Base-by-base conservation (phyloP, 2,888 invertebrate genomes). In the Halocaridina rubra region DNA sequence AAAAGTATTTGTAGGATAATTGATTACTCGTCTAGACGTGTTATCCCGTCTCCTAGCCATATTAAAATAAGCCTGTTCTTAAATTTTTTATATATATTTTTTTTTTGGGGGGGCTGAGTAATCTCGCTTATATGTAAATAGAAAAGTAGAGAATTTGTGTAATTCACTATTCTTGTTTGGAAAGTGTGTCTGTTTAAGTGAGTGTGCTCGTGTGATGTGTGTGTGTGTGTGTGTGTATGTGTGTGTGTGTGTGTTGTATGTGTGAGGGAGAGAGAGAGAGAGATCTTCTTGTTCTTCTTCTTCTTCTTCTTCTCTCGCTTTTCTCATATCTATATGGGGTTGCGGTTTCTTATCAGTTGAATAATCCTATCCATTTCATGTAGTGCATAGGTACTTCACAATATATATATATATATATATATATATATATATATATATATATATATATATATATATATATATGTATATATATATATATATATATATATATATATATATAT, bases 401-500 rank as follows among this genome's bases (percentile, higher is more conserved):
- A 32, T 71, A 32, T 71, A 32, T 30, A 32, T 71, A n/a, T 71
- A n/a, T 71, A 32, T 71, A n/a, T 71, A 32, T 71, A n/a, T 71
- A n/a, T 71, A n/a, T 71, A 32, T 71, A 32, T 71, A 39, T 30
- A n/a, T 30, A n/a, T 71, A 32, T 71, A 32, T 71, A 13, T 30
- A 32, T 71, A 32, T 71, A 32, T 71, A n/a, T 71, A 16, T 71
- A n/a, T 71, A 32, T 71, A 22, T 2, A n/a, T 71, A 19, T 71
- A 33, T 71, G 22, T 71, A 33, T 71, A 33, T 71, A 33, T 71
- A 33, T 71, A 33, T 71, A 33, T 71, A 33, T 71, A 33, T 71
- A 33, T 71, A 33, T 71, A 33, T 71, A 39, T 74, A 39, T 74
- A 39, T 74, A 39, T 74, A 39, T 74, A n/a, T 32, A 7, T 74